Conservation (phyloP, 2,797 vertebrate species). For the Poeciliopsis paucimaculata region DNA sequence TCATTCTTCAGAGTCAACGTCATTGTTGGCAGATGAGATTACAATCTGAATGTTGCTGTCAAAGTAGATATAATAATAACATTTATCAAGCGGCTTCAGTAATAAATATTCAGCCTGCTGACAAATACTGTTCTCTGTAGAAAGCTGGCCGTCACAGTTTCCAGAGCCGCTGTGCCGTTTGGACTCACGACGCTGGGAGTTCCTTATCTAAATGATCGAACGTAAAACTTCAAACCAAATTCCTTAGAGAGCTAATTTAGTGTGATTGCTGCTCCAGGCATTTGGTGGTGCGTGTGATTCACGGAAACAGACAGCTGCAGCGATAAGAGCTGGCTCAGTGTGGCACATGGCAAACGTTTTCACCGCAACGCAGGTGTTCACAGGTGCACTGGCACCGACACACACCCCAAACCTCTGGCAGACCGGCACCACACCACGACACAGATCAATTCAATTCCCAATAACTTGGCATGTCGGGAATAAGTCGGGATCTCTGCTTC, state of each 20-base stretch:
- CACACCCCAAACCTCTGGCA: background rate
- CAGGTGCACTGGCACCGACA: background rate
- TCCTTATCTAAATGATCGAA: slow-evolving; percentile 8
- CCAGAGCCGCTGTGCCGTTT: background rate
- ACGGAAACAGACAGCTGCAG: slow-evolving; percentile 39
- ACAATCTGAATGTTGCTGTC: slow-evolving; percentile 50
- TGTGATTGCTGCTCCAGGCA: background rate
- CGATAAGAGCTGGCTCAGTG: slow-evolving; percentile 22
- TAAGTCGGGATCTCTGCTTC: background rate
- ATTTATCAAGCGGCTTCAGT: slow-evolving; percentile 62
- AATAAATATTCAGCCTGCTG: slow-evolving; percentile 51
- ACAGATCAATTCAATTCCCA: background rate
- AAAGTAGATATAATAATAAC: slow-evolving; percentile 51
- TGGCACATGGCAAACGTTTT: background rate
- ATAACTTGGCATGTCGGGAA: background rate
- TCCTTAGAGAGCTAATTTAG: slow-evolving; percentile 38
- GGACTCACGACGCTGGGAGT: slow-evolving; percentile 2
- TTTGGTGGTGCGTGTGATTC: background rate
- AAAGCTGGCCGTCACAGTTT: slow-evolving; percentile 34
- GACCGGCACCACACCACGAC: background rate
- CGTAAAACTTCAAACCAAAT: slow-evolving; percentile 9
- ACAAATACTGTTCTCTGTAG: slow-evolving; percentile 37
- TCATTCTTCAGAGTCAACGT: slow-evolving; percentile 44
- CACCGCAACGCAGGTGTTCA: background rate
- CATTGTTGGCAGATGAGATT: slow-evolving; percentile 49